These are phyloP conservation scores for Lycia hirtaria DNA, from an alignment of 2,888 invertebrate genomes.

Conservation along the genomic window DNA sequence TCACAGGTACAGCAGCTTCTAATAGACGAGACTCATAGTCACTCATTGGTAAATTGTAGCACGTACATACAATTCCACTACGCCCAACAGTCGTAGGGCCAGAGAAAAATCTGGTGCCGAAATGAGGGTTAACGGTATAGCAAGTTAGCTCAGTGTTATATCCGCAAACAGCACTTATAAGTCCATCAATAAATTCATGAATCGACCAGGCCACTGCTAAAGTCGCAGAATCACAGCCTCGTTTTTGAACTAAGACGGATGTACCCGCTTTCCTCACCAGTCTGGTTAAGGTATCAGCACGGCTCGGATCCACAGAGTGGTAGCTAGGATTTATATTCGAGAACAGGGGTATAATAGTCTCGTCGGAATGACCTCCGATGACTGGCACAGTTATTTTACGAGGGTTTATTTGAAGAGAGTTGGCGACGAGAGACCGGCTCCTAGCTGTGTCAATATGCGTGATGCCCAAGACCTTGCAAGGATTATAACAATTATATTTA, in stretches of 20 bases:
- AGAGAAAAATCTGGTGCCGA: constrained; percentile 66
- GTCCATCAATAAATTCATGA: constrained; percentile 60
- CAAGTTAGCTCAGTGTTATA: constrained; percentile 53
- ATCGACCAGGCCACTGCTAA: constrained; percentile 66
- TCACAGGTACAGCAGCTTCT: constrained; percentile 48
- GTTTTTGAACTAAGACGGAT: constrained; percentile 59
- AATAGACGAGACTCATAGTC: constrained; percentile 58
- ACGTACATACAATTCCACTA: constrained; percentile 55
- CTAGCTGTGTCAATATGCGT: constrained; percentile 66
- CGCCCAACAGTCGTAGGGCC: constrained; percentile 62
- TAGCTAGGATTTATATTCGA: constrained; percentile 58
- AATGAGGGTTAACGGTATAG: constrained; percentile 64
- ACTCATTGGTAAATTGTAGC: constrained; percentile 53
- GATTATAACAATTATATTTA: constrained; percentile 60
- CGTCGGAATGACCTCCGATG: constrained; percentile 69
- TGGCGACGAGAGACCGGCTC: constrained; percentile 52
- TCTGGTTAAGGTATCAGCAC: constrained; percentile 62
- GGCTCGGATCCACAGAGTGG: constrained; percentile 46
- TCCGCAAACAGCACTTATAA: constrained; percentile 60
- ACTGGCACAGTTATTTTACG: constrained; percentile 58
- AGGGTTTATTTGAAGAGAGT: constrained; percentile 54
- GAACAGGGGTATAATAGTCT: constrained; percentile 68
- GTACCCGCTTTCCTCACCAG: constrained; percentile 61
- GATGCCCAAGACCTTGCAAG: constrained; percentile 65
- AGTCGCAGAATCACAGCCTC: constrained; percentile 57